phyloP scores from a whole-genome alignment of 2,113 vertebrate genomes.

The Haemorhous mexicanus region DNA sequence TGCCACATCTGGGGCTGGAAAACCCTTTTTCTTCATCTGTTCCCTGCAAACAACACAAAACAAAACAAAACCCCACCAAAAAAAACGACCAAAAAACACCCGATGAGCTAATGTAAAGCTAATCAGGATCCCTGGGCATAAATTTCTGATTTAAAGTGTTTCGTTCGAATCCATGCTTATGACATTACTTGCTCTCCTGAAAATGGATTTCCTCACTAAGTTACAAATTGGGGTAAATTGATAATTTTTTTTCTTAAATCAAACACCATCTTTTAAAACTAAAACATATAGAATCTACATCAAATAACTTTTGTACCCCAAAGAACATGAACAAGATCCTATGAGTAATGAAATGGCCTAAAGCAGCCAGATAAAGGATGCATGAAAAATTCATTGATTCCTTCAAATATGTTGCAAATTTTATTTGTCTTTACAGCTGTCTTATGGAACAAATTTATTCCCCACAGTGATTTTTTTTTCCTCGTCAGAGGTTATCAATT shows the following conservation, averaged over 20 bases:
- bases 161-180: neutral
- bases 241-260: neutral
- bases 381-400: neutral
- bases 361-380: neutral
- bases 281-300: neutral
- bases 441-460: neutral
- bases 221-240: neutral
- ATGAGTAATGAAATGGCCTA: neutral
- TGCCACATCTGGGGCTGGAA: neutral
- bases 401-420: neutral
- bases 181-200: neutral
- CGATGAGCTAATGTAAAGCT: neutral
- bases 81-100: neutral
- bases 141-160: neutral
- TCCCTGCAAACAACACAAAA: neutral
- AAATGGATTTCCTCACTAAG: neutral
- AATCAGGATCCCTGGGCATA: neutral
- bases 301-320: neutral
- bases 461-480: neutral
- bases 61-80: neutral
- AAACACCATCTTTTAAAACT: neutral
- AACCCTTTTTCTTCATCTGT: neutral
- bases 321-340: neutral
- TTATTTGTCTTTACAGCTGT: neutral
- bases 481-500: neutral